A percentile compares a stretch with the other conserved stretches of the same genome.
Conservation (phyloP, 2,888 invertebrate species). For the Pyralis farinalis region DNA sequence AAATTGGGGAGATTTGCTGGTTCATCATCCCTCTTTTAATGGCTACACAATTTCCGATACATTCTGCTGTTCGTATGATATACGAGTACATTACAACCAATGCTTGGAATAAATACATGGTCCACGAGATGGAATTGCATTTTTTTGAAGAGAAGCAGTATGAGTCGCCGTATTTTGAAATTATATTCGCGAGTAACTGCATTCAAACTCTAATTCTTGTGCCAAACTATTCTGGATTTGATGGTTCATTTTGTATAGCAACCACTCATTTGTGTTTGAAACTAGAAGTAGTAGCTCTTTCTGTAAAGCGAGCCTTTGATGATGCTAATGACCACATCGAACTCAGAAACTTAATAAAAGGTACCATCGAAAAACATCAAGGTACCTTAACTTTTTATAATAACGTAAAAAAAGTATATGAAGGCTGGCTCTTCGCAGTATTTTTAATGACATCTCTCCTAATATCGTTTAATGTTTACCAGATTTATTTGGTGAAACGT, state of each 20-base stretch:
- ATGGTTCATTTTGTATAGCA: conserved; percentile 58
- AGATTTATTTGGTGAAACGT: conserved; percentile 38
- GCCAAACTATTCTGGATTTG: conserved; percentile 50
- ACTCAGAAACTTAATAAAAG: conserved; percentile 34
- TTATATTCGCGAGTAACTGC: conserved; percentile 48
- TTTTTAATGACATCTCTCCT: conserved; percentile 45
- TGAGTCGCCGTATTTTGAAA: conserved; percentile 51
- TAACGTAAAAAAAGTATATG: conserved; percentile 46
- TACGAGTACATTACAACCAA: conserved; percentile 45
- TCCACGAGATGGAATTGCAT: conserved; percentile 54
- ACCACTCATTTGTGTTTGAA: conserved; percentile 53
- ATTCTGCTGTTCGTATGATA: conserved; percentile 40
- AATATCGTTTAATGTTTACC: conserved; percentile 55
- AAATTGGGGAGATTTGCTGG: conserved; percentile 44
- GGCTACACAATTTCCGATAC: conserved; percentile 46
- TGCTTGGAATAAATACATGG: conserved; percentile 40
- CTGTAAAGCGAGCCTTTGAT: conserved; percentile 39
- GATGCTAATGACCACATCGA: conserved; percentile 30
- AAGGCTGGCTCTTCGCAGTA: conserved; percentile 50
- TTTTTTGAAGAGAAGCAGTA: conserved; percentile 50
- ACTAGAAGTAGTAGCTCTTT: conserved; percentile 45
- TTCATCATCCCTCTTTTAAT: conserved; percentile 44
- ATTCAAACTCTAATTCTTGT: conserved; percentile 38
- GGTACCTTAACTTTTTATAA: conserved; percentile 42
- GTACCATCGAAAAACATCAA: conserved; percentile 49